Conservation (phyloP, 2,888 invertebrate genomes). For the Pristionchus fissidentatus region DNA sequence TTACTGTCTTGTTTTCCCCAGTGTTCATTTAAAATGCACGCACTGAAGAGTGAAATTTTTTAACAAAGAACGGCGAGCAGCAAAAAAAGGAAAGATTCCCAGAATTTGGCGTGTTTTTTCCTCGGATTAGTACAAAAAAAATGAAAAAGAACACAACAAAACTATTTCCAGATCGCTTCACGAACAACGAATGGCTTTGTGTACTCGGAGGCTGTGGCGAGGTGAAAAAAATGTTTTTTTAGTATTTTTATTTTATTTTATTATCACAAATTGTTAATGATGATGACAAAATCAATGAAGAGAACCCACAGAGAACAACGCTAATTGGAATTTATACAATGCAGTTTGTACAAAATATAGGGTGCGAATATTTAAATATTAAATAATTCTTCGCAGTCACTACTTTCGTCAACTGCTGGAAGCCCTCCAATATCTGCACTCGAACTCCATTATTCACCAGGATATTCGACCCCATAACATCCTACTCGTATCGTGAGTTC, state of each 20-base stretch:
- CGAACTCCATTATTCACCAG: constrained; percentile 96
- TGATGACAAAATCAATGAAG: not conserved
- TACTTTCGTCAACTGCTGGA: constrained; percentile 98
- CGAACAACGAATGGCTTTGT: constrained; percentile 93
- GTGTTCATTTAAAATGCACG: no score
- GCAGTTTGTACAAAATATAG: not conserved
- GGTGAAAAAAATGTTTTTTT: constrained; percentile 83
- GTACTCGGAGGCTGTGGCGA: constrained; percentile 98
- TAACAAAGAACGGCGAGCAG: no score
- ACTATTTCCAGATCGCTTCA: constrained; percentile 85
- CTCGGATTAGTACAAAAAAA: not conserved
- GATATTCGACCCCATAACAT: constrained; percentile 98
- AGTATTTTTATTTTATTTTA: constrained; percentile 14
- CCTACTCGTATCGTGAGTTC: constrained; percentile 84
- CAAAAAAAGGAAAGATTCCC: no score
- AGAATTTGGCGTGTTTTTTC: no score
- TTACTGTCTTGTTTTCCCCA: no score
- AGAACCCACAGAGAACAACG: not conserved
- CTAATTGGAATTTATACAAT: not conserved
- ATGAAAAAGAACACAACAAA: not conserved
- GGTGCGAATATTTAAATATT: not conserved
- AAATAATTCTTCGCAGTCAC: constrained; percentile 83
- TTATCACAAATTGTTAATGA: not conserved
- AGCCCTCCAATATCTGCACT: constrained; percentile 96
- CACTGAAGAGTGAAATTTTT: no score